Evolutionary conservation across 2,113 vertebrate species (phyloP), one percentile per base, ranked within the genome.

Genomic region (Aptenodytes forsteri): DNA sequence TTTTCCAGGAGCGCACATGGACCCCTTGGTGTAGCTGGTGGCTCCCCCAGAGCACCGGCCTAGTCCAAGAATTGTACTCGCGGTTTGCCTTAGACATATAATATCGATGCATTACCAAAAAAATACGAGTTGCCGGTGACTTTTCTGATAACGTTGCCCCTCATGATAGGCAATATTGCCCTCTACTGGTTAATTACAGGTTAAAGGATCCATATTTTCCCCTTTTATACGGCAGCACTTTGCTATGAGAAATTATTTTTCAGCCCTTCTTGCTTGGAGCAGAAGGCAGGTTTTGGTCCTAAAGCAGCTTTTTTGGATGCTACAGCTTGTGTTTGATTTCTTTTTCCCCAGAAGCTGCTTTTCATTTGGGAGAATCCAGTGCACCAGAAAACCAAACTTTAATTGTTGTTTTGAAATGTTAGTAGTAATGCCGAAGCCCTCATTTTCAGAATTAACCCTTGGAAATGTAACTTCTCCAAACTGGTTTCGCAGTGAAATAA

Each of bases 121-220:
- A 21, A 17, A 42, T 0, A 15, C 2, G 9, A 50, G 38, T 32
- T 72, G 78, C 59, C 56, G 7, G 76, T 15, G 64, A 36, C 26
- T 4, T 87, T 12, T 47, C 38, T 3, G 85, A 21, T 3, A 1
- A 32, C 21, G 8, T 27, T 34, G 13, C 61, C 69, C 81, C 70
- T 89, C 49, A 34, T 21, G 7, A 19, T 79, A 73, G 96, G 65
- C 96, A 77, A 94, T 67, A 19, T 96, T 98, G 97, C 97, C 97
- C 95, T 97, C 97, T 96, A 1, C 97, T 96, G 97, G 96, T 69
- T 89, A 18, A 2, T 62, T 34, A 0, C 81, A 18, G 2, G 17
- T 27, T 67, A n/a, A 14, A 50, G 62, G 38, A 72, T 17, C 70
- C 62, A 6, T 44, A 1, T 13, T 72, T 77, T 9, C 38, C 42